Base-by-base conservation (phyloP, 1,140 invertebrate genomes). In the Aphelinus atriplicis region DNA sequence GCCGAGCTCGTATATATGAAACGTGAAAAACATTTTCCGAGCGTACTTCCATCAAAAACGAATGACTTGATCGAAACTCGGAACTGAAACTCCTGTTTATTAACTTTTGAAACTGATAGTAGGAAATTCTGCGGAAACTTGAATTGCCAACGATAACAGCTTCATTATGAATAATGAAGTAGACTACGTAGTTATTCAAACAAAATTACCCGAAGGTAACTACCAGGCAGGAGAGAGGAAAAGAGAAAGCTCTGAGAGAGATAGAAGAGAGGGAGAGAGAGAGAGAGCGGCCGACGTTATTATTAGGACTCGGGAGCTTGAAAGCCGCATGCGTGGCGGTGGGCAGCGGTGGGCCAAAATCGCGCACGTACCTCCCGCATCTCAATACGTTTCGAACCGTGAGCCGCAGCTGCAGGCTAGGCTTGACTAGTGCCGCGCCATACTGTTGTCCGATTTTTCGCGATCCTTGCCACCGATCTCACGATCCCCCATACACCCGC, bases 321-420 rank as follows among this genome's bases (percentile, higher is more conserved):
- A 64, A 84, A 78, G 68, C 78, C 85, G 87, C 87, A 87, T 86
- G 87, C 86, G 86, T 85, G 80, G 82, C 79, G 80, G 80, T 80
- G 69, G 77, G 69, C 83, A 75, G 84, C 84, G 81, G 71, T 3
- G 47, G 84, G 82, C 81, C 82, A 83, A 84, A 82, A 68, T 45
- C 56, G 47, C 51, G 62, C 46, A 47, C 55, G 64, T 26, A 67
- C 79, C 78, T 62, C 78, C 76, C 74, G 78, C 81, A 7, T 46
- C 55, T 80, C 81, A 87, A 85, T 87, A 84, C 84, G 84, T 87
- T 86, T 82, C 83, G 82, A 88, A 84, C 82, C 78, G 81, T 83
- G 82, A 83, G 72, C 78, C 81, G 83, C 82, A 84, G 82, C 84
- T 86, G 26, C 26, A 26, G 53, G 85, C 82, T 85, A 84, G 81